Evolutionary conservation across 1,140 invertebrate genomes (phyloP).

Genomic region (Ganaspis sp.): DNA sequence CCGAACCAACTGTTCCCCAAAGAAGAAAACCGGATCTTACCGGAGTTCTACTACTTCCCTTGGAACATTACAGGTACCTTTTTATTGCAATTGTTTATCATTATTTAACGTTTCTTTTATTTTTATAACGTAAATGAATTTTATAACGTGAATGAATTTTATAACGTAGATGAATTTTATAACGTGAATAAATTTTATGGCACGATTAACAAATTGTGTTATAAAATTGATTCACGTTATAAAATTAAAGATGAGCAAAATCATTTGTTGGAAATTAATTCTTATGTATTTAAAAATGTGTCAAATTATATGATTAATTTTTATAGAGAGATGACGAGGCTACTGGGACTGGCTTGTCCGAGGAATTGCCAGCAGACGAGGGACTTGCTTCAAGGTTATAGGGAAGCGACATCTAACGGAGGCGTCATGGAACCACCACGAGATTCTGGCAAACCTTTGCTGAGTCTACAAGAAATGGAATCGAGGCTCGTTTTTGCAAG

Average conservation of each 20-base stretch:
- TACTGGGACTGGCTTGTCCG: slow-evolving; percentile 69
- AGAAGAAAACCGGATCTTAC: slow-evolving; percentile 88
- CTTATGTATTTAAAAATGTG: not conserved
- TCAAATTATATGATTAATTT: no score
- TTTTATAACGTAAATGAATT: no score
- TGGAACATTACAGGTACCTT: slow-evolving; percentile 84
- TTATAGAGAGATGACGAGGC: slow-evolving; percentile 74
- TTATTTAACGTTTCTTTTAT: not conserved
- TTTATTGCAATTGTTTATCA: no score
- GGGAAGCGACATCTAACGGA: slow-evolving; percentile 87
- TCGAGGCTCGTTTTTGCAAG: slow-evolving; percentile 90
- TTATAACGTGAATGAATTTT: no score
- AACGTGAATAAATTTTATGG: no score
- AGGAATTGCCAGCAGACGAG: slow-evolving; percentile 70
- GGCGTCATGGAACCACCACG: slow-evolving; percentile 89
- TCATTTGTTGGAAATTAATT: not conserved
- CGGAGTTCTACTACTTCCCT: slow-evolving; percentile 85
- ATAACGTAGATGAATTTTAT: no score
- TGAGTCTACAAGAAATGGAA: slow-evolving; percentile 88
- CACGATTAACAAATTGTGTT: no score
- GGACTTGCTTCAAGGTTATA: slow-evolving; percentile 78
- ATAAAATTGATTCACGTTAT: no score
- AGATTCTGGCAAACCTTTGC: slow-evolving; percentile 83
- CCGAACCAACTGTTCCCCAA: slow-evolving; percentile 84
- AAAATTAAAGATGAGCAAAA: no score